Conservation (phyloP, 2,888 invertebrate species). For the Latheticus oryzae region DNA sequence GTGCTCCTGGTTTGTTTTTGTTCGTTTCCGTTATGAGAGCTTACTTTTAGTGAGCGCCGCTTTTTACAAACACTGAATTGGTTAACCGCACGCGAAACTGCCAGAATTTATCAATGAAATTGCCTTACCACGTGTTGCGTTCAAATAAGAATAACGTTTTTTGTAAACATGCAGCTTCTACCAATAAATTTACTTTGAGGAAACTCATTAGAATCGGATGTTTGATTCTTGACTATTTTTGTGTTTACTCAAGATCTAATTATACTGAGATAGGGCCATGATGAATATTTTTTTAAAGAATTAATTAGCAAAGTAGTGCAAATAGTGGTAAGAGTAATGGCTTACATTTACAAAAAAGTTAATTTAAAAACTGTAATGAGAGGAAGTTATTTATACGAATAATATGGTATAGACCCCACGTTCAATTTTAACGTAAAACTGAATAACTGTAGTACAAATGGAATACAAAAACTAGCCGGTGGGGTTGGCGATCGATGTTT, state of each 20-base stretch:
- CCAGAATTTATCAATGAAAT: constrained; percentile 46
- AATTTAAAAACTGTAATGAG: no score
- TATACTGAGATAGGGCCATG: constrained; percentile 44
- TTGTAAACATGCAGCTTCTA: no score
- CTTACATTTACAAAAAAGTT: no score
- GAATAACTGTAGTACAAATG: no score
- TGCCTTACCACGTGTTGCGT: constrained; percentile 40
- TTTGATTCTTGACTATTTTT: constrained; percentile 19
- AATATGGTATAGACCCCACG: no score
- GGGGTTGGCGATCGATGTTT: constrained; percentile 48
- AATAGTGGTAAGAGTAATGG: no score
- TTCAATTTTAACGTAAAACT: no score
- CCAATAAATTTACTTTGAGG: no score
- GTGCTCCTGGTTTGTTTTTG: constrained; percentile 59
- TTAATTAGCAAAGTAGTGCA: no score
- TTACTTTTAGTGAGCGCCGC: constrained; percentile 39
- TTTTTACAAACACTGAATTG: constrained; percentile 36
- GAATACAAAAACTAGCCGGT: constrained; percentile 37
- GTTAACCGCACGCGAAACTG: constrained; percentile 44
- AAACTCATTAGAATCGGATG: constrained; percentile 4
- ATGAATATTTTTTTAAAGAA: no score
- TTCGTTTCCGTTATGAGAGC: constrained; percentile 54
- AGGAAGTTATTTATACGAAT: no score
- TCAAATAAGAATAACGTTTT: no score
- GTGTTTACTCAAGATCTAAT: constrained; percentile 40